phyloP scores from a whole-genome alignment of 2,797 vertebrate species.

The Hippoglossus hippoglossus region DNA sequence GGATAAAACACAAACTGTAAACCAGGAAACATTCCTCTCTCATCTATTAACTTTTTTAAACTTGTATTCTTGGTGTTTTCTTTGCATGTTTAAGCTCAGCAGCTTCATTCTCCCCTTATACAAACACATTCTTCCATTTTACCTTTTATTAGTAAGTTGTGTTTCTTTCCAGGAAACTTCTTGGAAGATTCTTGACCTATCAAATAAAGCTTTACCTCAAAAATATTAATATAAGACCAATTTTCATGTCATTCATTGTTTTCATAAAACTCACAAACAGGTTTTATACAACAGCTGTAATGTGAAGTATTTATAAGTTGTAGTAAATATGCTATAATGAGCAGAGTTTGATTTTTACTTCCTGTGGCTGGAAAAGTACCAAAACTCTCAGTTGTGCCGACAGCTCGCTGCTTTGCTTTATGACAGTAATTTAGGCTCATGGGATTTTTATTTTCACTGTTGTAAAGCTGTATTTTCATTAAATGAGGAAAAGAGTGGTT shows the following conservation, averaged over 20 bases:
- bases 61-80: too few species aligned
- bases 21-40: too few species aligned
- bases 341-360: background rate
- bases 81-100: too few species aligned
- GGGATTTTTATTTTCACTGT: background rate
- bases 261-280: too few species aligned
- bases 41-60: too few species aligned
- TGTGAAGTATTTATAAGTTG: background rate
- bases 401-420: background rate
- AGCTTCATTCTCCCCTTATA: too few species aligned
- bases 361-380: background rate
- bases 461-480: constrained; percentile 2
- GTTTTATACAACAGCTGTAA: background rate
- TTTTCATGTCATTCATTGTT: background rate
- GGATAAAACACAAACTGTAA: too few species aligned
- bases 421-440: background rate
- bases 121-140: too few species aligned
- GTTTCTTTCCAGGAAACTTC: background rate
- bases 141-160: too few species aligned
- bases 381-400: too few species aligned
- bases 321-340: background rate
- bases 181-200: background rate
- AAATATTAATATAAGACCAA: background rate
- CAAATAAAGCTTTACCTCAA: background rate
- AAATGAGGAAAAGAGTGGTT: constrained; percentile 18